Evolutionary conservation across 2,888 invertebrate genomes (phyloP).

Genomic region (Baronia brevicornis): DNA sequence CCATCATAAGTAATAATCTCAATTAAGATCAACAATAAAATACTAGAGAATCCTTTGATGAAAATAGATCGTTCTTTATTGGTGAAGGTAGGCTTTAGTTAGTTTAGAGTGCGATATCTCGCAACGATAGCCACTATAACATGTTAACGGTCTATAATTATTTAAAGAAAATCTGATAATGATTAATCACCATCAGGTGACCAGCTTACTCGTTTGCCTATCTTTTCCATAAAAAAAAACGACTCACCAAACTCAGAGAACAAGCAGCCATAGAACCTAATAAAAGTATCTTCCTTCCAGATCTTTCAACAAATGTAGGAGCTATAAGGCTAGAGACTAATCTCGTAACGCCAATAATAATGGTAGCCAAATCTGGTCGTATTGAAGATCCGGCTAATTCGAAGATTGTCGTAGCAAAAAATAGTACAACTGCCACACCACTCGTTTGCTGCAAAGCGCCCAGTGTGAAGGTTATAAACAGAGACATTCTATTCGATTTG

Average conservation of each 20-base stretch:
- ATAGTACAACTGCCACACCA: slow-evolving; percentile 32
- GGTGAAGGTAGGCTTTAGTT: too few species aligned
- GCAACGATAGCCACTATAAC: not conserved
- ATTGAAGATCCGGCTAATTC: slow-evolving; percentile 31
- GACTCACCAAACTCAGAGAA: slow-evolving; percentile 26
- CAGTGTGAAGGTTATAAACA: slow-evolving; percentile 31
- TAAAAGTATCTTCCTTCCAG: slow-evolving; percentile 32
- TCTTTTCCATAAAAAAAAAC: too few species aligned
- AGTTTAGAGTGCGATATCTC: too few species aligned
- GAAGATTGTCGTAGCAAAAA: slow-evolving; percentile 38
- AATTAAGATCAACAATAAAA: too few species aligned
- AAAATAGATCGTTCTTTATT: too few species aligned
- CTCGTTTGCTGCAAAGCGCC: slow-evolving; percentile 32
- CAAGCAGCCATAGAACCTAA: slow-evolving; percentile 32
- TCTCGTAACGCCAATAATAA: slow-evolving; percentile 30
- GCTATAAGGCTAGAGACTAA: slow-evolving; percentile 29
- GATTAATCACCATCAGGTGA: not conserved
- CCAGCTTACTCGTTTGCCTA: too few species aligned
- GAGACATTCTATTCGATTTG: slow-evolving; percentile 32
- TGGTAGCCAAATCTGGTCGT: slow-evolving; percentile 33
- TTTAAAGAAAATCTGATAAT: slow-evolving; percentile 5
- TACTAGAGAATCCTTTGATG: too few species aligned
- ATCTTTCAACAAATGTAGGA: slow-evolving; percentile 34
- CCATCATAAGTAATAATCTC: too few species aligned
- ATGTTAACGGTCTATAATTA: not conserved